Evolutionary conservation across 2,797 vertebrate genomes (phyloP), one percentile per base, ranked within the genome.

Genomic region (Sternotherus odoratus): DNA sequence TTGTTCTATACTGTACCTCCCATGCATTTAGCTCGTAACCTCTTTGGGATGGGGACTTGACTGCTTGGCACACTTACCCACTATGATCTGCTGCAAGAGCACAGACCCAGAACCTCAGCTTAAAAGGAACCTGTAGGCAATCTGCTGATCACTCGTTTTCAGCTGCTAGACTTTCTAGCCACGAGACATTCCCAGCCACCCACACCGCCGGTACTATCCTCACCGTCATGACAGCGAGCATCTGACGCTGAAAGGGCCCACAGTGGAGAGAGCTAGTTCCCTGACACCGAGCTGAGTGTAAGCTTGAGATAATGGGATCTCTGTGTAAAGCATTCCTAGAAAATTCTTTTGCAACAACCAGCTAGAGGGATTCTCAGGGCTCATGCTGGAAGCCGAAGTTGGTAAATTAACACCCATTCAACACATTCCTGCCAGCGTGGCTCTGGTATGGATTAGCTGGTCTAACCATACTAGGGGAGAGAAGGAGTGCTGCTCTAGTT

Each of bases 121-220:
- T 5, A 66, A 16, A n/a, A 33, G 33, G 33, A 63, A 63, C 60
- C 63, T 36, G 17, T 66, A n/a, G 33, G 30, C n/a, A 60, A 36
- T 23, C 21, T 39, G 43, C 24, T 74, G 72, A 16, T 28, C 72
- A 30, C 39, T 43, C 2, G 7, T 28, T 43, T 43, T 43, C 43
- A 5, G 43, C 13, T 4, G 12, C 43, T 74, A 28, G 12, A 26
- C 23, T 74, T 48, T 74, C 46, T 39, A 72, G 15, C 72, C 72
- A 74, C 12, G 4, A 13, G 6, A 74, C 6, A 74, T 46, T 46
- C 43, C 72, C 43, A 28, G 33, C 13, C 36, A 46, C 21, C 53
- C 53, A 26, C 3, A 6, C 23, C 0, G 1, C 36, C 33, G n/a
- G 46, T 9, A 23, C 24, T 54, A n/a, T 48, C 1, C 66, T 23